Evolutionary conservation across 2,113 vertebrate genomes (phyloP), one percentile per base, ranked within the genome.

Genomic region (Chaetorhynchus papuensis): DNA sequence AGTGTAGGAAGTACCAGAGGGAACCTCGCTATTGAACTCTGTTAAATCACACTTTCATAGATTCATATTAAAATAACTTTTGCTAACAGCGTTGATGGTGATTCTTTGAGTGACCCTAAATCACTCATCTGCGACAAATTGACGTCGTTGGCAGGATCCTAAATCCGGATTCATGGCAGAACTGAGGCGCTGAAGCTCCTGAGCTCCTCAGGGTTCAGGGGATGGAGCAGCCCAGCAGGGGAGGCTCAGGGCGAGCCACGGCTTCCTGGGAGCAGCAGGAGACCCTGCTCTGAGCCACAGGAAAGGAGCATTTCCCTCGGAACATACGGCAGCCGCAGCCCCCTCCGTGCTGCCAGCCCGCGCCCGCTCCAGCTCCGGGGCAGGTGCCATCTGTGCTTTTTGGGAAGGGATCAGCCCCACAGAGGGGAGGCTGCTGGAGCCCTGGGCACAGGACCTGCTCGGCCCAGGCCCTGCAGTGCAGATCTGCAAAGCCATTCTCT

Each of bases 211-310:
- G 5, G 11, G 2, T 26, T 22, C 1, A 0, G 39, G 49, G 52
- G 21, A 68, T 1, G 7, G 74, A 49, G 65, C 23, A 71, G 13
- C 31, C 35, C 52, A 10, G 42, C 11, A 33, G 31, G 89, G 21
- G 33, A 52, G 86, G 60, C 22, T 4, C 33, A 20, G 50, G 39
- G 10, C 0, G 1, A 92, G 82, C 9, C 11, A 15, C 0, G 1
- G 2, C 27, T 77, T 66, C 52, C 79, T 41, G 7, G 8, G 78
- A 78, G 60, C 94, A 65, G 82, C 9, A 5, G 71, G 66, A 3
- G n/a, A 44, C 6, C 10, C 60, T 27, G 33, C 5, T 1, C 61
- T 9, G 57, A 80, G 39, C 41, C 83, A 39, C 9, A 3, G 31
- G 39, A 14, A 13, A 30, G 28, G 18, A 83, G 12, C 28, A 26